A percentile compares a stretch with the other conserved stretches of the same genome.
Conservation (phyloP, 2,797 vertebrate species). For the Carduelis carduelis region DNA sequence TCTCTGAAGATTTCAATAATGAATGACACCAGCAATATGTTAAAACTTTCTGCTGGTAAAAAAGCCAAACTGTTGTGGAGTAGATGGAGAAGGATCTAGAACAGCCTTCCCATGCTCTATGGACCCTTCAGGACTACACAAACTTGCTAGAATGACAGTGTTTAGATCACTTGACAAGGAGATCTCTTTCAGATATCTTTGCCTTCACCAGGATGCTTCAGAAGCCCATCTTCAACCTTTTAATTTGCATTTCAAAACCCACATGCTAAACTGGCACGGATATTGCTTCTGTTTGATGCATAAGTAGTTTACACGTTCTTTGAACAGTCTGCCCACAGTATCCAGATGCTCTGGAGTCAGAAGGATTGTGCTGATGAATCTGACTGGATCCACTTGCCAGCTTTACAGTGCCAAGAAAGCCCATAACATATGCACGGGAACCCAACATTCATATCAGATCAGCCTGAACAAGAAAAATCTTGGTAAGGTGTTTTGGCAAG, state of each 20-base stretch:
- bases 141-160: background rate
- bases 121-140: background rate
- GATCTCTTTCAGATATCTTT: background rate
- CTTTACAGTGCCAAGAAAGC: background rate
- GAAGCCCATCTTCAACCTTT: constrained; percentile 27
- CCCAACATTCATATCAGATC: background rate
- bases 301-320: constrained; percentile 37
- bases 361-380: constrained; percentile 12
- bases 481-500: constrained; percentile 9
- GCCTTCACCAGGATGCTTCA: background rate
- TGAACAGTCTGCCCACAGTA: constrained; percentile 46
- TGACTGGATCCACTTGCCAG: constrained; percentile 8
- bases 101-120: background rate
- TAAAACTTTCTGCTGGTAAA: background rate
- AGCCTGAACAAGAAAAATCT: background rate
- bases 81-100: background rate
- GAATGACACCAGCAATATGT: background rate
- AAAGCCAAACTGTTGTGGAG: background rate
- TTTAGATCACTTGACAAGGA: background rate
- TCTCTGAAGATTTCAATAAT: background rate
- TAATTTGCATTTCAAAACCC: constrained; percentile 44
- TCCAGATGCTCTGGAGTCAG: constrained; percentile 55
- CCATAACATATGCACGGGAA: background rate
- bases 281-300: constrained; percentile 11
- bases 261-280: constrained; percentile 3